These are phyloP conservation scores for Calliphora vicina DNA, from an alignment of 1,140 invertebrate species.

Conservation along the genomic window DNA sequence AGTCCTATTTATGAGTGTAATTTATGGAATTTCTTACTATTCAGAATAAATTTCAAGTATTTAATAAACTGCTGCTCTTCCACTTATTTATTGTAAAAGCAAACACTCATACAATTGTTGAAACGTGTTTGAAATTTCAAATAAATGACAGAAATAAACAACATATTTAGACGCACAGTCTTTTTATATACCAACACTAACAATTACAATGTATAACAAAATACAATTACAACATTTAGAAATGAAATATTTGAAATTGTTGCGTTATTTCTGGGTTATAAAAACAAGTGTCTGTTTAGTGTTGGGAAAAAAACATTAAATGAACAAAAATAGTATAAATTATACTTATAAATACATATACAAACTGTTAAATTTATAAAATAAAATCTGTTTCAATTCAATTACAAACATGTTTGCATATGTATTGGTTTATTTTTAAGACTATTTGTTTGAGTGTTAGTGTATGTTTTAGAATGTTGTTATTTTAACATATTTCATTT, in stretches of 20 bases:
- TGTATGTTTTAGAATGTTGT: background rate
- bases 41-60: background rate
- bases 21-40: background rate
- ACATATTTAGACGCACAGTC: background rate
- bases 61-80: background rate
- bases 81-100: background rate
- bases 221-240: too few species aligned
- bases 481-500: background rate
- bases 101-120: background rate
- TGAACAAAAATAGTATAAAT: background rate
- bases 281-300: background rate
- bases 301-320: background rate
- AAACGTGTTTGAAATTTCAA: slow-evolving; percentile 21
- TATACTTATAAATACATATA: background rate
- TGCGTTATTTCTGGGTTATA: background rate
- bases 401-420: background rate
- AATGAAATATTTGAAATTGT: background rate
- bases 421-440: background rate
- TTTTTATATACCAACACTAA: background rate
- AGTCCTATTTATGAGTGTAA: too few species aligned
- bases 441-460: background rate
- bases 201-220: too few species aligned
- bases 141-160: background rate
- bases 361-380: background rate
- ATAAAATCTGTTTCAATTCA: slow-evolving; percentile 12